These are phyloP conservation scores for Neotragus pygmaeus DNA, from an alignment of 2,113 vertebrate genomes.

Conservation along the genomic window DNA sequence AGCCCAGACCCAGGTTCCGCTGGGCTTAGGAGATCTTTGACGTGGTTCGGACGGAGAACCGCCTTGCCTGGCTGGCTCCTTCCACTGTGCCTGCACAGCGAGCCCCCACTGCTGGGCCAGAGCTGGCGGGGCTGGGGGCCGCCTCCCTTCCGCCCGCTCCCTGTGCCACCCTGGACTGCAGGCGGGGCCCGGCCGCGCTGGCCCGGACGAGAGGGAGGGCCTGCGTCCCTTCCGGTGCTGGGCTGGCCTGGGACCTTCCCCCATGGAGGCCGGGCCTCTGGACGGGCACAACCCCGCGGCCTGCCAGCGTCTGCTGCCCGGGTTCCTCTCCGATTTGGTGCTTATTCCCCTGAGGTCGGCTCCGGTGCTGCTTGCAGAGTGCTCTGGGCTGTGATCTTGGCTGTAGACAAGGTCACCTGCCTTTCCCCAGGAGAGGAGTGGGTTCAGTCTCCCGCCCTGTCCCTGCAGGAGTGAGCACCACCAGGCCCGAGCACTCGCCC, in stretches of 20 bases:
- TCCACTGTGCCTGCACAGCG: fast-evolving
- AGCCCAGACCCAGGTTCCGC: fast-evolving
- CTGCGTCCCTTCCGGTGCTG: fast-evolving
- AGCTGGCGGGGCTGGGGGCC: neutral
- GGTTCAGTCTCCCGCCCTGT: too few relatives aligned
- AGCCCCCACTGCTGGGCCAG: neutral
- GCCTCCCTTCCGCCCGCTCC: neutral
- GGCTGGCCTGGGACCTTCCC: neutral
- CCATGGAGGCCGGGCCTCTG: neutral
- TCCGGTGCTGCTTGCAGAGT: too few relatives aligned
- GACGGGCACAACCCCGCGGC: fast-evolving
- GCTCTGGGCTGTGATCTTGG: too few relatives aligned
- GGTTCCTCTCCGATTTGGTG: neutral
- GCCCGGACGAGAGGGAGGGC: neutral
- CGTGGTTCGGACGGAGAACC: fast-evolving
- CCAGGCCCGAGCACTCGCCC: too few relatives aligned
- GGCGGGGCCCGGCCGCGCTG: neutral
- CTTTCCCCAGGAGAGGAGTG: too few relatives aligned
- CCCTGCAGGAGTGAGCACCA: too few relatives aligned
- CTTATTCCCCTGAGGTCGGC: neutral
- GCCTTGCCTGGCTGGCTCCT: neutral
- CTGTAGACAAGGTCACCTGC: too few relatives aligned
- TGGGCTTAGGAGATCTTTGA: too few relatives aligned
- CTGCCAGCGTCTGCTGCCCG: fast-evolving
- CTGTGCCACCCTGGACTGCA: neutral